Evolutionary conservation across 1,140 invertebrate genomes (phyloP).

Genomic region (Drosophila burlai): DNA sequence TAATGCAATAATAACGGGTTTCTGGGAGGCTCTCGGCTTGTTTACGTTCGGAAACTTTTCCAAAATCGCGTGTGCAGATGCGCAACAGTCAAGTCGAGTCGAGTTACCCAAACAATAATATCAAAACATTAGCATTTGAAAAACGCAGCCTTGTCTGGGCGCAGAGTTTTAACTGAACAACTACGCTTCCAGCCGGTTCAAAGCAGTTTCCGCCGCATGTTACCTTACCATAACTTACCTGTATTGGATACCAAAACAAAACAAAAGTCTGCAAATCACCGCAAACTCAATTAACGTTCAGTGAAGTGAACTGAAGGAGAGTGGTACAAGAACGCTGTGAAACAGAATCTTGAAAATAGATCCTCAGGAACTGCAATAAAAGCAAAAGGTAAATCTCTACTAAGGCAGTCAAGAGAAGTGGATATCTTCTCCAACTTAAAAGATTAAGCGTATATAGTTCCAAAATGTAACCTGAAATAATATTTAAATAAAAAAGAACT

Average conservation of each 20-base stretch:
- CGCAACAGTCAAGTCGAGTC: constrained; percentile 3
- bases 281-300: constrained; percentile 39
- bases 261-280: constrained; percentile 36
- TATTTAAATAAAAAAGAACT: background rate
- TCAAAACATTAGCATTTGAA: constrained; percentile 24
- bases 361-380: background rate
- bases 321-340: constrained; percentile 1
- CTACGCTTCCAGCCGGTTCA: constrained; percentile 43
- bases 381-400: constrained; percentile 45
- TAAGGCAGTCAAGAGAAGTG: background rate
- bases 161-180: constrained; percentile 40
- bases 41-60: constrained; percentile 12
- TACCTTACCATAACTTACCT: constrained; percentile 18
- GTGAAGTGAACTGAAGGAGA: constrained; percentile 29
- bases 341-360: background rate
- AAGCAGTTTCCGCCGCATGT: constrained; percentile 55
- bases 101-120: constrained; percentile 26
- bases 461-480: background rate
- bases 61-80: constrained; percentile 39
- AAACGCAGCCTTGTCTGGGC: constrained; percentile 39
- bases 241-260: constrained; percentile 19
- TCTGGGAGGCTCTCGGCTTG: constrained; percentile 22
- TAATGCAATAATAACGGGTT: constrained; percentile 67
- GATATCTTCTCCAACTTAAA: background rate
- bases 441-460: background rate